These are phyloP conservation scores for Cydia strobilella DNA, from an alignment of 1,140 invertebrate genomes.

Conservation along the genomic window DNA sequence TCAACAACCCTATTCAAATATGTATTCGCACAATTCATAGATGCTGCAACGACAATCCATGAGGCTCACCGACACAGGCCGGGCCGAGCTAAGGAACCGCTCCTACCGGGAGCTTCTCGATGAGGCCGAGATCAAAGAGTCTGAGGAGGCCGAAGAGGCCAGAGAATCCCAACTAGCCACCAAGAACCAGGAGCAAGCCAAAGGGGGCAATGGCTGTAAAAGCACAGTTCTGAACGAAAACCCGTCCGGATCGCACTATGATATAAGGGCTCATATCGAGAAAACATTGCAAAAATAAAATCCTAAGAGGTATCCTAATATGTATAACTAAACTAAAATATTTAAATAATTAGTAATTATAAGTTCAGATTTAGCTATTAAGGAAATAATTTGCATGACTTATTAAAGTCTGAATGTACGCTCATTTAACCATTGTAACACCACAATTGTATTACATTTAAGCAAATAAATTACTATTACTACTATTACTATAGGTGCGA, in stretches of 20 bases:
- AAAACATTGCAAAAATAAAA: background rate
- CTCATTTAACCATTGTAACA: no score
- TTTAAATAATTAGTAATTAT: no score
- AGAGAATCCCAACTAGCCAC: background rate
- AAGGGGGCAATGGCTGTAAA: background rate
- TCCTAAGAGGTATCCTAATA: background rate
- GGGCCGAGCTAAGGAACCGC: background rate
- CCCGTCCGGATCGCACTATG: background rate
- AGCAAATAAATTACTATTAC: no score
- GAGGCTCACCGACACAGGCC: background rate
- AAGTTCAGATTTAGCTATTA: no score
- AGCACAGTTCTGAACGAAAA: background rate
- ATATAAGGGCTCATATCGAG: background rate
- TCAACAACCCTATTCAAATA: no score
- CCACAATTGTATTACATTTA: no score
- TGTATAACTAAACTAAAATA: no score
- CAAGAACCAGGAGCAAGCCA: background rate
- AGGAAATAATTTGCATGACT: no score
- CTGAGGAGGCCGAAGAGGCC: background rate
- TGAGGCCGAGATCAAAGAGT: background rate
- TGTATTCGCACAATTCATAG: background rate
- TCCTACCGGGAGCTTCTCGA: constrained; percentile 8
- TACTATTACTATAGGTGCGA: no score
- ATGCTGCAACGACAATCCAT: constrained; percentile 24
- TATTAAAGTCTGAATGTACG: no score